phyloP scores from a whole-genome alignment of 2,888 invertebrate genomes.

The Mesorhabditis spiculigera region DNA sequence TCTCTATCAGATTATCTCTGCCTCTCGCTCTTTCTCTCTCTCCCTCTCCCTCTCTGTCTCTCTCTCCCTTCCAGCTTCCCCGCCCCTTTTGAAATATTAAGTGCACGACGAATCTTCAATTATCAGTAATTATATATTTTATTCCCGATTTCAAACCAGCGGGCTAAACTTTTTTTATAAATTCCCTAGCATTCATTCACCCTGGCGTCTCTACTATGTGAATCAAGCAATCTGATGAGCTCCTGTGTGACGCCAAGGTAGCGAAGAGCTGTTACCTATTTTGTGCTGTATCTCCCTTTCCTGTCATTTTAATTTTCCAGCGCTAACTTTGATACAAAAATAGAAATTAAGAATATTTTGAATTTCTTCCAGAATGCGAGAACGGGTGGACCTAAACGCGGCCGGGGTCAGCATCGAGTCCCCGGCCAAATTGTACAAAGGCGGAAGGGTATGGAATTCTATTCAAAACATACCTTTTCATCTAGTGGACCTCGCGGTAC shows the following conservation, averaged over 20 bases:
- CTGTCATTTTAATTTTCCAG: background rate
- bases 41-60: no score
- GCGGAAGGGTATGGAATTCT: background rate
- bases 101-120: background rate
- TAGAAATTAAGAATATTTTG: background rate
- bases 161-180: background rate
- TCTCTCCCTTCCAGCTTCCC: background rate
- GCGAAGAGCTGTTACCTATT: background rate
- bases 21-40: no score
- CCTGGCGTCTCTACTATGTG: constrained; percentile 5
- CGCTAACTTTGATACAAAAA: background rate
- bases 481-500: constrained; percentile 31
- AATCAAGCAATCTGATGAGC: background rate
- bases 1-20: no score
- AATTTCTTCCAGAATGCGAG: background rate
- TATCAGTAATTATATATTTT: background rate
- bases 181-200: background rate
- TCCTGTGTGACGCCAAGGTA: background rate
- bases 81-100: background rate
- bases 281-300: background rate
- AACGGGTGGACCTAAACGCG: background rate
- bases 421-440: background rate
- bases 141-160: background rate
- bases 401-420: background rate
- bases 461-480: background rate